Conservation (phyloP, 2,888 invertebrate genomes). For the Cenopis cana region DNA sequence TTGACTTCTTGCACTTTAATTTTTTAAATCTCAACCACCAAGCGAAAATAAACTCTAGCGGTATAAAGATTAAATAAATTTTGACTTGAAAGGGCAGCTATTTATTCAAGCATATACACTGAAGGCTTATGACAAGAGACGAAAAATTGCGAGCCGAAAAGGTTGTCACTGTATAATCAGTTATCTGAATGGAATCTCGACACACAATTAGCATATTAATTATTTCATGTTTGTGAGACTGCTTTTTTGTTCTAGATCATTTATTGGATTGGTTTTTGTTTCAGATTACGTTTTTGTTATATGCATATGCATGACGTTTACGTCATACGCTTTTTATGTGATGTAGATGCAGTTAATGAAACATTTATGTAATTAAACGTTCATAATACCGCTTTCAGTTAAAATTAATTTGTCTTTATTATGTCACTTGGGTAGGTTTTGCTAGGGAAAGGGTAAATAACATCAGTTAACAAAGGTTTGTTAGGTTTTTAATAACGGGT, state of each 20-base stretch:
- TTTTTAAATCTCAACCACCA: conserved; percentile 15
- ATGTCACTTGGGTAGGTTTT: too few relatives aligned
- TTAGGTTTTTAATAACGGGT: too few relatives aligned
- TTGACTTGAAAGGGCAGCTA: conserved; percentile 15
- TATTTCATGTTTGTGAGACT: conserved; percentile 64
- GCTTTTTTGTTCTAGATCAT: conserved; percentile 42
- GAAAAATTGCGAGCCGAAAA: conserved; percentile 56
- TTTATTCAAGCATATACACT: conserved; percentile 56
- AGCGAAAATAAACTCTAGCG: conserved; percentile 37
- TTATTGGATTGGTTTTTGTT: conserved; percentile 29
- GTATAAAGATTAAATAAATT: conserved; percentile 24
- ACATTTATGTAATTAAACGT: too few relatives aligned
- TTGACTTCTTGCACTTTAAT: conserved; percentile 52
- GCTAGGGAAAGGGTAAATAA: too few relatives aligned
- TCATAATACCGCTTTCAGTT: too few relatives aligned
- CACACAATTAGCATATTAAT: conserved; percentile 78
- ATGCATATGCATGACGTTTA: background rate
- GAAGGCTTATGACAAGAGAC: conserved; percentile 59
- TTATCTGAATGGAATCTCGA: conserved; percentile 71
- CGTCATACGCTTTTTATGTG: background rate
- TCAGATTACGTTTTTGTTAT: background rate
- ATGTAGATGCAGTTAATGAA: background rate
- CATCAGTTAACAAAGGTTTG: too few relatives aligned
- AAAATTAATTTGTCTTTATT: too few relatives aligned
- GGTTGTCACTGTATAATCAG: conserved; percentile 61